Conservation (phyloP, 2,113 vertebrate genomes). For the Eudorcas thomsonii region DNA sequence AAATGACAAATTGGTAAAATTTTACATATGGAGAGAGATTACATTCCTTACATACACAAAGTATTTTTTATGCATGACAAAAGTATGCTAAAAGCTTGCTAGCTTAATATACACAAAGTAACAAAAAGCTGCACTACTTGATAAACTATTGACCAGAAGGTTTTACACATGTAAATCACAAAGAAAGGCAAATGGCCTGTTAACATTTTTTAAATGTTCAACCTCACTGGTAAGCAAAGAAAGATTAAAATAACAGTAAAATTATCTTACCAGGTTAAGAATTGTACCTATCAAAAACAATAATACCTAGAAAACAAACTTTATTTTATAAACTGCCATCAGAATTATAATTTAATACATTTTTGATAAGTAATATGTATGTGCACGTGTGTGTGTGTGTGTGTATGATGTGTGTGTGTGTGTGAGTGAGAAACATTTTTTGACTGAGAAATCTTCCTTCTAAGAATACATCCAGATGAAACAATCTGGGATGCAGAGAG, state of each 20-base stretch:
- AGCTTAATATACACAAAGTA: background rate
- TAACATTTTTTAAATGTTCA: background rate
- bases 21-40: background rate
- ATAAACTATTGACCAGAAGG: background rate
- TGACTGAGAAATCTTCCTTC: background rate
- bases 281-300: background rate
- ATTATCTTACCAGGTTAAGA: background rate
- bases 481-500: background rate
- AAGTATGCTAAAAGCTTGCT: background rate
- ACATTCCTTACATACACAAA: background rate
- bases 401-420: background rate
- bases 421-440: background rate
- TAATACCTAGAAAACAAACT: background rate
- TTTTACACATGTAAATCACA: background rate
- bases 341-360: background rate
- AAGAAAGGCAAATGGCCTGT: background rate
- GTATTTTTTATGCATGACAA: background rate
- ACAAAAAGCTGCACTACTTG: background rate
- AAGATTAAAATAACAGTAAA: background rate
- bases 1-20: constrained; percentile 17
- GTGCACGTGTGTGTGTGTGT: background rate
- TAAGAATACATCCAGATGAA: background rate
- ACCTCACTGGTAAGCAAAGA: background rate
- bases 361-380: background rate
- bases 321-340: background rate